Base-by-base conservation (phyloP, 1,140 invertebrate species). In the Bombus polaris region DNA sequence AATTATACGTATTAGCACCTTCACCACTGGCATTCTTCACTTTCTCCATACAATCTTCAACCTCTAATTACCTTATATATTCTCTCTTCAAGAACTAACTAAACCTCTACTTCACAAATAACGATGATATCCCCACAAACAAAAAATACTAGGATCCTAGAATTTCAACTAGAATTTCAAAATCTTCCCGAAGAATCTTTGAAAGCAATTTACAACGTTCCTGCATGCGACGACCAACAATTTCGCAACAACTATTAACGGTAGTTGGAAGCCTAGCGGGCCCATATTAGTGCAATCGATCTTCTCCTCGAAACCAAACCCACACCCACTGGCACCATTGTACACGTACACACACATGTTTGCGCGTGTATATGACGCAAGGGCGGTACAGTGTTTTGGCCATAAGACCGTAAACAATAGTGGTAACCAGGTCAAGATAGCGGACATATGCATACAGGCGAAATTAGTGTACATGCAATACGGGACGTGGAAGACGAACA, bases 271-370 rank as follows among this genome's bases (percentile, higher is more conserved):
- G 25, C 39, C n/a, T 42, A 18, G 32, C 66, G 22, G 68, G 39
- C 32, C 32, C 22, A 18, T 65, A 77, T 80, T 73, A 85, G 73
- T 57, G 22, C 32, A 72, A 79, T 84, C 66, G 77, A 85, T 80
- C 57, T 35, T 44, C 28, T 4, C 32, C 32, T 47, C 5, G 28
- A 37, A n/a, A 8, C 47, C 4, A 22, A 12, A 35, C n/a, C 13
- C 47, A 3, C 18, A 0, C 37, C 44, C 65, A 8, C 25, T 4
- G 12, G 6, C 8, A 5, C 59, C 22, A 68, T 35, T 83, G 42
- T 74, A 15, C 35, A 53, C 28, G n/a, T 28, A 6, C 18, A 22
- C 6, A 53, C 44, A 53, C 42, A 8, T 80, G 53, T 80, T 73
- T 65, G 53, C 32, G 32, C 44, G 42, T 25, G 42, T 65, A 47